These are phyloP conservation scores for Spilogale gracilis DNA, from an alignment of 2,113 vertebrate genomes.

Conservation along the genomic window DNA sequence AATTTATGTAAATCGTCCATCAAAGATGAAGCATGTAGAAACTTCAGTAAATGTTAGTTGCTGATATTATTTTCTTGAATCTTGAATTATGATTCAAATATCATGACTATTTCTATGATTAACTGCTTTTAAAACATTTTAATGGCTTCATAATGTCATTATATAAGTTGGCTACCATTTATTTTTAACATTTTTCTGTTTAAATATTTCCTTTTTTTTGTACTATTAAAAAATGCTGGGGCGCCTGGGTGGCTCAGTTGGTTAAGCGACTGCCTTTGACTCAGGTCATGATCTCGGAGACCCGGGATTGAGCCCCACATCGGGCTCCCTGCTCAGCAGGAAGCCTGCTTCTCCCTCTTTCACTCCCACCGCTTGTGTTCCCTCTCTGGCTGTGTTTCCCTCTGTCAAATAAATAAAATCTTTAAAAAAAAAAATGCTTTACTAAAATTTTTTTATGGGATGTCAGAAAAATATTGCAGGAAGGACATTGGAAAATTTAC, in stretches of 20 bases:
- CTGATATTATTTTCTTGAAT: neutral
- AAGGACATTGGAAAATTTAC: neutral
- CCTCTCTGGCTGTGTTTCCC: too few species aligned
- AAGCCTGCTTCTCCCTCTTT: too few species aligned
- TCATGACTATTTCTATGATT: neutral
- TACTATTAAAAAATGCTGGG: neutral
- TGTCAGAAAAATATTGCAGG: neutral
- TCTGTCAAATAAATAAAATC: too few species aligned
- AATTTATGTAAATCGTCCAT: neutral
- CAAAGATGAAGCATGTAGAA: neutral
- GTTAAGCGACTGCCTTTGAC: too few species aligned
- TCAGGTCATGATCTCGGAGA: too few species aligned
- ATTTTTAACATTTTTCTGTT: neutral
- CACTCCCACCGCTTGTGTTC: too few species aligned
- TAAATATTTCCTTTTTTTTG: neutral
- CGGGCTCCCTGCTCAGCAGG: too few species aligned
- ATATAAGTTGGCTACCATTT: neutral
- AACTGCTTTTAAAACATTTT: neutral
- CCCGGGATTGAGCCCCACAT: too few species aligned
- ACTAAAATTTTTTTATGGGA: neutral
- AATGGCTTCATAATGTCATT: neutral
- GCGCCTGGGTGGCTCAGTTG: too few species aligned
- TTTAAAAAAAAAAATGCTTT: neutral
- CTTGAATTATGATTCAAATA: neutral
- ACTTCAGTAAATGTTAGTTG: neutral